phyloP scores from a whole-genome alignment of 2,113 vertebrate species.

The Macquaria australasica region DNA sequence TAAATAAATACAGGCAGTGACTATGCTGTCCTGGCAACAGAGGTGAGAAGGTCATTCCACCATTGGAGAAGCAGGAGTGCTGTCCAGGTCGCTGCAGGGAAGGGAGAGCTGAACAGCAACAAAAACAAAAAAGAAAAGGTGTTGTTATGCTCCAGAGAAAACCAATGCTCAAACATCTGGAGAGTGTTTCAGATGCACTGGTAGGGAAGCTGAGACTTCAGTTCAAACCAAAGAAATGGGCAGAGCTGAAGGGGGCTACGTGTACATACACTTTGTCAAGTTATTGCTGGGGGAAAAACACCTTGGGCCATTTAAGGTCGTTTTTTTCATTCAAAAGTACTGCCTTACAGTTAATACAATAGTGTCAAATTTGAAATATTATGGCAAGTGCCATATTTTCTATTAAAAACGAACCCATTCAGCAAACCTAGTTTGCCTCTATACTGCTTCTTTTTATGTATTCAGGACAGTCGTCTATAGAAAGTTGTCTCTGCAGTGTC shows the following conservation, averaged over 20 bases:
- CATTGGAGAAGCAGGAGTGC: neutral
- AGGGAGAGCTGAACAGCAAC: neutral
- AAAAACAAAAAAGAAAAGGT: neutral
- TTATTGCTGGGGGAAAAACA: slow-evolving; percentile 32
- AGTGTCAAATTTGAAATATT: slow-evolving; percentile 59
- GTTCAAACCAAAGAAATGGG: slow-evolving; percentile 72
- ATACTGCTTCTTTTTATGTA: slow-evolving; percentile 47
- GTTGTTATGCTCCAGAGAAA: neutral
- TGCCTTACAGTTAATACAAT: slow-evolving; percentile 70
- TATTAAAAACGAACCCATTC: slow-evolving; percentile 45
- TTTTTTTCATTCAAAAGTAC: slow-evolving; percentile 52
- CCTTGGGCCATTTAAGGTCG: slow-evolving; percentile 32
- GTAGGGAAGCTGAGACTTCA: slow-evolving; percentile 43
- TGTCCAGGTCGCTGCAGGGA: slow-evolving; percentile 11
- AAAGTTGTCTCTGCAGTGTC: slow-evolving; percentile 37
- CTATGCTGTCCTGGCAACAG: neutral
- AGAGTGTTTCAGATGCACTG: slow-evolving; percentile 63
- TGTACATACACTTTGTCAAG: slow-evolving; percentile 42
- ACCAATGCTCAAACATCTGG: neutral
- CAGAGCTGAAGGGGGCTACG: slow-evolving; percentile 10
- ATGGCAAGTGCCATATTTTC: slow-evolving; percentile 67
- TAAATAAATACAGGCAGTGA: slow-evolving; percentile 8
- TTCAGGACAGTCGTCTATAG: slow-evolving; percentile 42
- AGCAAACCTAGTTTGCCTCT: slow-evolving; percentile 42
- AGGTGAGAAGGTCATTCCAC: slow-evolving; percentile 30